phyloP scores from a whole-genome alignment of 2,797 vertebrate genomes.

The Gadopsis marmoratus region DNA sequence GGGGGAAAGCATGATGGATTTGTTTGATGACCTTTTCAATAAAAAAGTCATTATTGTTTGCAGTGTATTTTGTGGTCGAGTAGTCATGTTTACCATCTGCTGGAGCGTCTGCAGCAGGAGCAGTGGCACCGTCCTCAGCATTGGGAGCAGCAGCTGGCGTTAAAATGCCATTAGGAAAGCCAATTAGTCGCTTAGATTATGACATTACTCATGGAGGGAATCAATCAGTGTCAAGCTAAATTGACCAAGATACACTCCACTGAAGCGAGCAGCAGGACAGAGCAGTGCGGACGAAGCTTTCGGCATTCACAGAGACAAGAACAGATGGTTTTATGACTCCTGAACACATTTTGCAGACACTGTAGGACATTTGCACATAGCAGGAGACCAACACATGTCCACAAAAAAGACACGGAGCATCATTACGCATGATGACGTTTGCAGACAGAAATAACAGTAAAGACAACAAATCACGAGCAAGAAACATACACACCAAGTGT shows the following conservation, averaged over 20 bases:
- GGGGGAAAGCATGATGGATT: slow-evolving; percentile 1
- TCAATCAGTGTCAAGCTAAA: slow-evolving; percentile 27
- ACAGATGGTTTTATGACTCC: neutral
- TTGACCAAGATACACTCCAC: slow-evolving; percentile 8
- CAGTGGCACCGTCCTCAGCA: slow-evolving; percentile 53
- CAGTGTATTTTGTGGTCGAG: slow-evolving; percentile 13
- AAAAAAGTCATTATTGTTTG: slow-evolving; percentile 15
- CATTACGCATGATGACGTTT: neutral
- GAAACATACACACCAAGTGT: slow-evolving; percentile 15
- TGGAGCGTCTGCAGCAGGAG: slow-evolving; percentile 48
- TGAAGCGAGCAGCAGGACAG: slow-evolving; percentile 40
- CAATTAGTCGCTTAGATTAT: slow-evolving; percentile 36
- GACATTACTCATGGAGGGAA: slow-evolving; percentile 38
- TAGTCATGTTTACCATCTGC: slow-evolving; percentile 63
- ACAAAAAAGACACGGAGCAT: neutral
- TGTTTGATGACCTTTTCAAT: neutral
- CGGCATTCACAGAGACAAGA: slow-evolving; percentile 4
- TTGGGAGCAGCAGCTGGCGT: slow-evolving; percentile 60
- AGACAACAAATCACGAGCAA: slow-evolving; percentile 1
- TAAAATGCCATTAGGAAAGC: slow-evolving; percentile 66
- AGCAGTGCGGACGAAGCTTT: neutral
- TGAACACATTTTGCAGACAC: neutral
- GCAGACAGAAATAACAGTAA: slow-evolving; percentile 11
- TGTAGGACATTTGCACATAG: neutral
- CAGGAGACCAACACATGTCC: neutral